Evolutionary conservation across 2,797 vertebrate genomes (phyloP).

Genomic region (Notolepis coatsorum): DNA sequence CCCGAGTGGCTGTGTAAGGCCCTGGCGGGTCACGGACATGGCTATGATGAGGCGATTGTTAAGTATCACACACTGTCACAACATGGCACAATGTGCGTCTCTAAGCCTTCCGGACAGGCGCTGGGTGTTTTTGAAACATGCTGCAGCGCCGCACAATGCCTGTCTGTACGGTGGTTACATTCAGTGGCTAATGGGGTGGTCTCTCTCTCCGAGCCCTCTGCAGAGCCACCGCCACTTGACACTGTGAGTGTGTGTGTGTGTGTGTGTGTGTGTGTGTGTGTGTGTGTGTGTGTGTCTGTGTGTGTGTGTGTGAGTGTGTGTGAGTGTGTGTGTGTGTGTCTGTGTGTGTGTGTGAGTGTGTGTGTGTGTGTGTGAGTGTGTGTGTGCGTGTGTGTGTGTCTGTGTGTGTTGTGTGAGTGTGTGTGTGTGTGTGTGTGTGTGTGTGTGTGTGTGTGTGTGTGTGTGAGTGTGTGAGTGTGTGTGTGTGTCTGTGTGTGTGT

Average conservation of each 20-base stretch:
- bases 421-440: not conserved
- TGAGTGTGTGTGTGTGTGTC: not conserved
- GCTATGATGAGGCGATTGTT: constrained; percentile 81
- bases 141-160: constrained; percentile 71
- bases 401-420: not conserved
- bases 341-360: constrained; percentile 5
- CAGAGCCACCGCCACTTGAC: constrained; percentile 61
- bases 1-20: constrained; percentile 73
- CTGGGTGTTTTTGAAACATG: constrained; percentile 75
- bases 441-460: constrained; percentile 12
- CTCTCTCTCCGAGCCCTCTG: constrained; percentile 25
- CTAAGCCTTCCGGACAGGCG: constrained; percentile 80
- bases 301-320: not conserved
- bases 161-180: constrained; percentile 55
- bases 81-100: constrained; percentile 75
- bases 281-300: not conserved
- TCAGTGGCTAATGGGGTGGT: constrained; percentile 67
- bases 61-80: constrained; percentile 82
- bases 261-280: not conserved
- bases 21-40: constrained; percentile 72
- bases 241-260: not conserved
- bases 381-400: constrained; percentile 3
- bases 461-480: constrained; percentile 34
- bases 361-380: constrained; percentile 5
- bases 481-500: constrained; percentile 30